A percentile compares a stretch with the other conserved stretches of the same genome.
Conservation (phyloP, 2,888 invertebrate genomes). For the Coleophora flavipennella region DNA sequence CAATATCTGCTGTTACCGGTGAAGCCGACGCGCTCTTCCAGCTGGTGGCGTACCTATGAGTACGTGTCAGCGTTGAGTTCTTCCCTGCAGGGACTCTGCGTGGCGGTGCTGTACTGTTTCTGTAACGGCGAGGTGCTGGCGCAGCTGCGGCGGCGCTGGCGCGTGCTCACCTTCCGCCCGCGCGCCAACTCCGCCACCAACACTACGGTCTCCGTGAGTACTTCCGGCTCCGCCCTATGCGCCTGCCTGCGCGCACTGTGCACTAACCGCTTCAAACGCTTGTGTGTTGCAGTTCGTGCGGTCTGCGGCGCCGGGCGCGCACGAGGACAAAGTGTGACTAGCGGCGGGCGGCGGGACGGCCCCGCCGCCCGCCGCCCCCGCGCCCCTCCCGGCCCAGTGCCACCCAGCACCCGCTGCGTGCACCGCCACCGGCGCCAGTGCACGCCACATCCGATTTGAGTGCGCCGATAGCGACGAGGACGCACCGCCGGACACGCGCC, state of each 20-base stretch:
- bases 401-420: constrained; percentile 10
- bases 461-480: constrained; percentile 59
- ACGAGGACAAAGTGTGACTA: constrained; percentile 89
- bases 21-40: constrained; percentile 78
- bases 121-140: constrained; percentile 96
- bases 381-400: constrained; percentile 12
- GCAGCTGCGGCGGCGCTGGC: constrained; percentile 87
- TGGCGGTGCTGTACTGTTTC: constrained; percentile 93
- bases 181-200: constrained; percentile 88
- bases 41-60: constrained; percentile 86
- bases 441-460: constrained; percentile 58
- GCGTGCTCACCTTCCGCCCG: constrained; percentile 85
- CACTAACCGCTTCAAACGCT: constrained; percentile 14
- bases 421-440: constrained; percentile 8
- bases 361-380: constrained; percentile 8
- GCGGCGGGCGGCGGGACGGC: constrained; percentile 54
- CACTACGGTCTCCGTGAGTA: constrained; percentile 89
- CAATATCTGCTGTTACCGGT: constrained; percentile 93
- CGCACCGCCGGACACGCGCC: constrained; percentile 43
- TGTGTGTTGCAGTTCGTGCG: constrained; percentile 81
- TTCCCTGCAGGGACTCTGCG: constrained; percentile 93
- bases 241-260: not conserved
- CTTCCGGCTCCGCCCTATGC: constrained; percentile 16
- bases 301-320: constrained; percentile 75
- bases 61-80: constrained; percentile 88